Conservation (phyloP, 2,113 vertebrate species). For the Xiphias gladius region DNA sequence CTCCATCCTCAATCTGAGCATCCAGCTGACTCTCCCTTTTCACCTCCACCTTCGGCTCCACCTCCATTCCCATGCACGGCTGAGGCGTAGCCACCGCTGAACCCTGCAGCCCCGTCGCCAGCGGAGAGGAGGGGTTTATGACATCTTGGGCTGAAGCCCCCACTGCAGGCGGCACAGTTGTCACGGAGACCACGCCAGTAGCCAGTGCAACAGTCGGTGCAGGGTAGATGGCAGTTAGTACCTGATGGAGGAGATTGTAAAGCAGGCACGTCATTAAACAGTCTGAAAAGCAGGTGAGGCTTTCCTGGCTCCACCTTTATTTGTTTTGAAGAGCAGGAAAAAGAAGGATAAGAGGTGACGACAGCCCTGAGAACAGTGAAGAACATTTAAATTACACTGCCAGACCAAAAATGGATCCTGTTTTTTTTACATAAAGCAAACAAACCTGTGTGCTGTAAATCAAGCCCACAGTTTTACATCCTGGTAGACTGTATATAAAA, state of each 20-base stretch:
- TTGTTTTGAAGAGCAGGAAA: background rate
- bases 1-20: conserved; percentile 34
- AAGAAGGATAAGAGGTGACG: background rate
- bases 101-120: conserved; percentile 30
- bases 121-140: conserved; percentile 65
- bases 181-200: conserved; percentile 81
- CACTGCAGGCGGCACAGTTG: conserved; percentile 78
- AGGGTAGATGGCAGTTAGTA: conserved; percentile 90
- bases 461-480: background rate
- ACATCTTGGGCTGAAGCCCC: conserved; percentile 82
- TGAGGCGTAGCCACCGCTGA: conserved; percentile 38
- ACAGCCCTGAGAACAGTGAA: background rate
- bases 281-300: background rate
- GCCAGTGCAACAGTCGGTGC: conserved; percentile 81
- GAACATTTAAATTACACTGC: background rate
- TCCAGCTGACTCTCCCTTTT: conserved; percentile 69
- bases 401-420: background rate
- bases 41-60: conserved; percentile 66
- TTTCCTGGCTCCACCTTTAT: background rate
- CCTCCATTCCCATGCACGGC: conserved; percentile 20
- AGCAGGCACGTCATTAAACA: background rate
- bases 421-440: background rate
- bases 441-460: background rate
- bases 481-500: background rate
- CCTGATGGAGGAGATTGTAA: conserved; percentile 60